phyloP scores from a whole-genome alignment of 2,888 invertebrate genomes.

The Patella ulyssiponensis region DNA sequence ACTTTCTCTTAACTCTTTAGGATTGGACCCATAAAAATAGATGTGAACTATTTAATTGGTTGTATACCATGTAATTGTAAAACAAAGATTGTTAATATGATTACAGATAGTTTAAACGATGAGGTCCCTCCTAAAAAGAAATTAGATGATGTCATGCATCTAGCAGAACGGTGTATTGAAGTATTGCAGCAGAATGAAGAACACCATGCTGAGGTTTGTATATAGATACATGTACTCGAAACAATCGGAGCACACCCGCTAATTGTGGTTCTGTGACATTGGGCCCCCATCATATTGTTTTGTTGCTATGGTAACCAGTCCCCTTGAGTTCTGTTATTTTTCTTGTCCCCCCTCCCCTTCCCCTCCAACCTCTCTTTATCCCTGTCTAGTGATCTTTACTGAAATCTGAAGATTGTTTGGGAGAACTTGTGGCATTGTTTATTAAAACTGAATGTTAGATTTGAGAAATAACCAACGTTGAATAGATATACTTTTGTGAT shows the following conservation, averaged over 20 bases:
- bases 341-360: conserved; percentile 8
- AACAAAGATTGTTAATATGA: background rate
- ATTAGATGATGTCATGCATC: conserved; percentile 94
- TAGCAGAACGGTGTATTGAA: conserved; percentile 98
- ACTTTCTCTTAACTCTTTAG: too few species aligned
- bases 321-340: conserved; percentile 34
- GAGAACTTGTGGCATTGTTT: too few species aligned
- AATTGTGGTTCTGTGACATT: conserved; percentile 11
- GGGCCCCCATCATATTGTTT: conserved; percentile 12
- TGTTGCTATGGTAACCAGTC: conserved; percentile 16
- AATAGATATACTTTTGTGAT: too few species aligned
- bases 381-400: conserved; percentile 27
- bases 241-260: background rate
- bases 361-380: background rate
- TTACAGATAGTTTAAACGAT: conserved; percentile 51
- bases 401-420: background rate
- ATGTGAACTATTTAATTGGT: too few species aligned
- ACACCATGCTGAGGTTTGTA: conserved; percentile 97
- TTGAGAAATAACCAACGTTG: too few species aligned
- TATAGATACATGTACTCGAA: background rate
- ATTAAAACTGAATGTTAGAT: too few species aligned
- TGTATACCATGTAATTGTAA: too few species aligned
- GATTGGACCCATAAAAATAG: too few species aligned
- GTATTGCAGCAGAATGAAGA: conserved; percentile 99
- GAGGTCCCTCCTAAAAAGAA: conserved; percentile 71